A percentile compares a stretch with the other conserved stretches of the same genome.
Evolutionary conservation across 2,888 invertebrate genomes (phyloP).

Genomic region (Pegoplata infirma): DNA sequence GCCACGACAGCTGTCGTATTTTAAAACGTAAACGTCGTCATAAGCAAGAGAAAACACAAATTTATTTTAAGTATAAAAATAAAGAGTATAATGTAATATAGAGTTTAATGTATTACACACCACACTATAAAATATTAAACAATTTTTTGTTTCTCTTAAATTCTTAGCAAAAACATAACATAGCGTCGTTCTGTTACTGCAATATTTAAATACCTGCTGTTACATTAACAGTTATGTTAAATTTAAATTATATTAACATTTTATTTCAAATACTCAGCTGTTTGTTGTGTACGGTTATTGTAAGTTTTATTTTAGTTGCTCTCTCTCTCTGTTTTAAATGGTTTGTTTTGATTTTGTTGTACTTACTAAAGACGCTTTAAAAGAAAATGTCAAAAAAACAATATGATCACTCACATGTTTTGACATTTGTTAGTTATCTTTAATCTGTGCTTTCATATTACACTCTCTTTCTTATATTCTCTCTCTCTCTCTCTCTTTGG

Average conservation of each 20-base stretch:
- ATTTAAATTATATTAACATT: not conserved
- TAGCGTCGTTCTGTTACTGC: constrained; percentile 45
- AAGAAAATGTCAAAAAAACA: constrained; percentile 54
- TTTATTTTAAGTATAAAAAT: not conserved
- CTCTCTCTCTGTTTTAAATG: constrained; percentile 46
- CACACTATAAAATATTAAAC: not conserved
- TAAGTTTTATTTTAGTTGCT: constrained; percentile 10
- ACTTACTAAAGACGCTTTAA: constrained; percentile 44
- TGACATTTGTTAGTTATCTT: constrained; percentile 20
- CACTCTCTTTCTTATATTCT: not conserved
- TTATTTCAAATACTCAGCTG: not conserved
- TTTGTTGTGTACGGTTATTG: not conserved
- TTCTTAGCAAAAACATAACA: constrained; percentile 33
- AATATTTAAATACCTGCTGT: not conserved
- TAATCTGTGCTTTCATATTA: not conserved
- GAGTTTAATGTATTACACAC: constrained; percentile 10
- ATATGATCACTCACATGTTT: constrained; percentile 50
- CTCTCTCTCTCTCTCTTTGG: constrained; percentile 1
- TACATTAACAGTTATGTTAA: constrained; percentile 13
- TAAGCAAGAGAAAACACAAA: not conserved
- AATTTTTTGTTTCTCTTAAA: not conserved
- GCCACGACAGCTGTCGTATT: constrained; percentile 63
- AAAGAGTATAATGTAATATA: constrained; percentile 3
- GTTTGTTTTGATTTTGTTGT: constrained; percentile 44
- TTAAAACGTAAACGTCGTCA: constrained; percentile 50